Base-by-base conservation (phyloP, 2,113 vertebrate species). In the Maylandia zebra region DNA sequence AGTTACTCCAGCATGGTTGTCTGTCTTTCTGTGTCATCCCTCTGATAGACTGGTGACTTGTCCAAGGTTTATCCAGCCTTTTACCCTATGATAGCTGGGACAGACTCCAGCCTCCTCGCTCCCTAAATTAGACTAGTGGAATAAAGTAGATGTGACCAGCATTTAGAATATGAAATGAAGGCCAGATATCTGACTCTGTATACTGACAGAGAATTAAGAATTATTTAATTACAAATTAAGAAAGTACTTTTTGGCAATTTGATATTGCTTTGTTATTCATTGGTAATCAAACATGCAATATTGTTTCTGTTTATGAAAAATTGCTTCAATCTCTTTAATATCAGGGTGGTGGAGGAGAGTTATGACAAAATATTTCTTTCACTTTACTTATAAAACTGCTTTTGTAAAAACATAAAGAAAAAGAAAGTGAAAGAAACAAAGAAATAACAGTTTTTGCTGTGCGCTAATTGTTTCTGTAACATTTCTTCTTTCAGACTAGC, bases 401-500 rank as follows among this genome's bases (percentile, higher is more conserved):
- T 13, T 66, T 66, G 34, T 38, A 38, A 22, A 66, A 66, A 38
- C 8, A 66, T 22, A 38, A 3, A 36, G 17, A n/a, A 64, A 36
- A 64, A n/a, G 17, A 64, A 64, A 66, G 17, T n/a, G 61, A 66
- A 38, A 66, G 19, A 66, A 36, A 38, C 61, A 66, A 66, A n/a
- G 61, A 12, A n/a, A n/a, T 5, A n/a, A 66, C 0, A 12, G 32
- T 36, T 66, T 0, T 36, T 3, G 16, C 1, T 0, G 1, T 64
- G 1, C 2, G 2, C 61, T 0, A 64, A 64, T 64, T n/a, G 0
- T 36, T 64, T 36, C 32, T 36, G 17, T n/a, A 66, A 66, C 7
- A 22, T 22, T n/a, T 52, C 45, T 78, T 78, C 74, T 50, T 32
- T 52, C 74, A 78, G 45, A 52, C 74, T 13, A n/a, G 71, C 24